Conservation (phyloP, 2,888 invertebrate genomes). For the Hyles lineata region DNA sequence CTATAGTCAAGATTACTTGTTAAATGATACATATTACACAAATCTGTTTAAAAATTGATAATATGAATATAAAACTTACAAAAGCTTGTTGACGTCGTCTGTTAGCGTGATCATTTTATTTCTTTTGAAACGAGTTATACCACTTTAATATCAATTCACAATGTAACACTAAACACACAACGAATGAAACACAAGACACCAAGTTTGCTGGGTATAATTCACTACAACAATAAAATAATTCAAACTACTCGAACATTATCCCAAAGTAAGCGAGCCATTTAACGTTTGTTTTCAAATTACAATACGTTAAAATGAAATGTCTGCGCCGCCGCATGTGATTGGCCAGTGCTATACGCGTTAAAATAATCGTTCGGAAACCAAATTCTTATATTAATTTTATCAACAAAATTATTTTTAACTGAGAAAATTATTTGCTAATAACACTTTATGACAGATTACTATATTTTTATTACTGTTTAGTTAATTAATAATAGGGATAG, state of each 20-base stretch:
- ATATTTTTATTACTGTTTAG: no score
- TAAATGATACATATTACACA: neutral
- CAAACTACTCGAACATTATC: constrained; percentile 18
- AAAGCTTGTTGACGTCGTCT: constrained; percentile 67
- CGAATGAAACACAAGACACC: constrained; percentile 11
- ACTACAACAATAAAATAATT: neutral
- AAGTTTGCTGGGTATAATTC: neutral
- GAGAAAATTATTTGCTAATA: neutral
- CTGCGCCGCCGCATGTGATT: constrained; percentile 48
- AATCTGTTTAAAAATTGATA: neutral
- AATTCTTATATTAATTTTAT: neutral
- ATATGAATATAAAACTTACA: constrained; percentile 61
- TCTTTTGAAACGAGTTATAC: constrained; percentile 33
- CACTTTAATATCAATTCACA: constrained; percentile 27
- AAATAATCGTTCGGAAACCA: constrained; percentile 35
- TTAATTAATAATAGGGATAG: no score
- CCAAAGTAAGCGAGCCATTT: constrained; percentile 9
- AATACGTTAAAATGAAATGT: constrained; percentile 58
- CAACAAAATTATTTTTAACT: neutral
- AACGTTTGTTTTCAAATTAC: constrained; percentile 61
- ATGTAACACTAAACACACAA: constrained; percentile 23
- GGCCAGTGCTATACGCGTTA: constrained; percentile 47
- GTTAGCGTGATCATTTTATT: constrained; percentile 60
- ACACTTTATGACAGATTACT: no score
- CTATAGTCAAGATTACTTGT: no score